Base-by-base conservation (phyloP, 2,888 invertebrate genomes). In the Argyresthia goedartella region DNA sequence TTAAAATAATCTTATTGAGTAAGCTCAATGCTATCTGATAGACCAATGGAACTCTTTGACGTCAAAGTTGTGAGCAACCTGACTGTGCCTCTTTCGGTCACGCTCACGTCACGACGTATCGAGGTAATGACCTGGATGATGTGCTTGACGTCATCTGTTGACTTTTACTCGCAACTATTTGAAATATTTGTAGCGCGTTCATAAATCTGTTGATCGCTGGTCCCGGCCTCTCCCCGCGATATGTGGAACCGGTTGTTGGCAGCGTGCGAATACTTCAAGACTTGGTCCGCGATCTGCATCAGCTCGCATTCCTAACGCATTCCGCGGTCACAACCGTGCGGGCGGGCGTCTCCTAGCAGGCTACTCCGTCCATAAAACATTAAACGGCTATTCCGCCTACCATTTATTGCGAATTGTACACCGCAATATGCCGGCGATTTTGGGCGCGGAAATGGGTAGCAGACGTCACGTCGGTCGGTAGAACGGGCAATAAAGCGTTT, bases 271-370 rank as follows among this genome's bases (percentile, higher is more conserved):
- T 49, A 41, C 50, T 63, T 70, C 66, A 71, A 70, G 69, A 68
- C 68, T 13, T 11, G 41, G 71, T 59, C 61, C 64, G 69, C 69
- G 65, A 65, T 71, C 67, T 69, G 69, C 72, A 71, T 59, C 55
- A 15, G 60, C 63, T 59, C 70, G 73, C 76, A 78, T 77, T 73
- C 73, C 75, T 73, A 73, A 58, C 76, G 76, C 79, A 78, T 79
- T 80, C 76, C 78, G 58, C 57, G 53, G 54, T 52, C 56, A 56
- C 53, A 51, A 55, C 58, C 65, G 62, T 64, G 65, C 59, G 48
- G 36, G 35, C 48, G 64, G 25, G n/a, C n/a, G n/a, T 25, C 25
- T 11, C 39, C n/a, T 11, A 39, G 39, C n/a, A 39, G 39, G n/a
- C 39, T 3, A 39, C 39, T n/a, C 8, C 8, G 39, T 7, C 39